A percentile compares a stretch with the other conserved stretches of the same genome.
Evolutionary conservation across 2,888 invertebrate species (phyloP).

Genomic region (Argynnis bischoffii): DNA sequence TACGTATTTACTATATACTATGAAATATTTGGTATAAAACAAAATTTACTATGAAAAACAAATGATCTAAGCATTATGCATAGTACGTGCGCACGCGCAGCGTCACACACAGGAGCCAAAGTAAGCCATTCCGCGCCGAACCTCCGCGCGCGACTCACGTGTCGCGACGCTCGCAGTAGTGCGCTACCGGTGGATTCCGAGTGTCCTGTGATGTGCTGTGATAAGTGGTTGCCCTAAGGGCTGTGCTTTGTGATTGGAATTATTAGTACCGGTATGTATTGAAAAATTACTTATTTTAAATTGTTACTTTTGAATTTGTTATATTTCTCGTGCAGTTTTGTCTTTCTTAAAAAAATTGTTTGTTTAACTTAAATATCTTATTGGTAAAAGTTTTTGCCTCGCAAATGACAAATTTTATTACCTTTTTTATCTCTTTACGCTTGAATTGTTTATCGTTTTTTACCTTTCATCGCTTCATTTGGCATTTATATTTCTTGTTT

Average conservation of each 20-base stretch:
- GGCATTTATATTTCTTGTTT: conserved; percentile 1
- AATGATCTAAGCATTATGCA: background rate
- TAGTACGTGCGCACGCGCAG: conserved; percentile 43
- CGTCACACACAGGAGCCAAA: conserved; percentile 34
- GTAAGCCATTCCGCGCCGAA: conserved; percentile 68
- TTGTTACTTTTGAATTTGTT: too few species aligned
- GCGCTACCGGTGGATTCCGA: conserved; percentile 58
- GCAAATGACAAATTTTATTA: conserved; percentile 1
- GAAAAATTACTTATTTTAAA: too few species aligned
- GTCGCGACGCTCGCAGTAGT: conserved; percentile 71
- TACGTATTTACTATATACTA: background rate
- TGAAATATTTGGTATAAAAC: background rate
- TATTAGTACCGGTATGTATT: conserved; percentile 55
- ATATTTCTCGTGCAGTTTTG: too few species aligned
- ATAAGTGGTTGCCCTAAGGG: conserved; percentile 67
- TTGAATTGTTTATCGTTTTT: background rate
- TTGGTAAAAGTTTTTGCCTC: background rate
- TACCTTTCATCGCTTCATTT: background rate
- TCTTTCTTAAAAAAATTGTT: too few species aligned
- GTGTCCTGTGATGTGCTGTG: conserved; percentile 69
- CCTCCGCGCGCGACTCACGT: conserved; percentile 73
- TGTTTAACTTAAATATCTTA: conserved; percentile 12
- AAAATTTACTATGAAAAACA: background rate
- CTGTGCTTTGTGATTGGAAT: conserved; percentile 53
- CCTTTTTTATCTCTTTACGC: conserved; percentile 4